A percentile compares a stretch with the other conserved stretches of the same genome.
These are phyloP conservation scores for Edolisoma coerulescens DNA, from an alignment of 2,113 vertebrate genomes.

Conservation along the genomic window DNA sequence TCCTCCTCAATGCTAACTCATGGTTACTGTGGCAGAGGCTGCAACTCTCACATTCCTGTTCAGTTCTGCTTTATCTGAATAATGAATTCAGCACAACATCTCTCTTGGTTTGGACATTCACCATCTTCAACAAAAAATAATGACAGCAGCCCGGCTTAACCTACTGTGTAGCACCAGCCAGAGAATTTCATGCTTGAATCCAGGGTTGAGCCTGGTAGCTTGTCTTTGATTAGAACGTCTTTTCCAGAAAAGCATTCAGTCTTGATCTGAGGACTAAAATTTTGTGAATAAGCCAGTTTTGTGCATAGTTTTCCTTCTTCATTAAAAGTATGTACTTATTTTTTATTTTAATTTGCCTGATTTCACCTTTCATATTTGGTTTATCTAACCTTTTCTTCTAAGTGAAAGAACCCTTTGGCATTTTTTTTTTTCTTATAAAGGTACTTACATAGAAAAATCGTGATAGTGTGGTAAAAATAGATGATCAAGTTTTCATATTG, in stretches of 20 bases:
- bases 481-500: background rate
- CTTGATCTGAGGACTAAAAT: background rate
- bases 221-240: background rate
- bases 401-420: background rate
- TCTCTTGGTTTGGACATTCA: background rate
- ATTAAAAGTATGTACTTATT: background rate
- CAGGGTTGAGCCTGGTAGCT: background rate
- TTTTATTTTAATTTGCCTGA: background rate
- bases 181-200: background rate
- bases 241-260: background rate
- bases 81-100: background rate
- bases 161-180: background rate
- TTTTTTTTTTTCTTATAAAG: background rate
- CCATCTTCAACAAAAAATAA: background rate
- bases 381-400: background rate
- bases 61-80: background rate
- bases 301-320: background rate
- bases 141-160: background rate
- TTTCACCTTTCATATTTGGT: background rate
- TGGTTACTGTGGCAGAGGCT: fast-evolving
- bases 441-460: background rate
- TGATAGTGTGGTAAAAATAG: background rate
- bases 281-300: background rate
- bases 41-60: background rate
- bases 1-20: background rate